Evolutionary conservation across 1,140 invertebrate species (phyloP).

Genomic region (Thaumetopoea pityocampa): DNA sequence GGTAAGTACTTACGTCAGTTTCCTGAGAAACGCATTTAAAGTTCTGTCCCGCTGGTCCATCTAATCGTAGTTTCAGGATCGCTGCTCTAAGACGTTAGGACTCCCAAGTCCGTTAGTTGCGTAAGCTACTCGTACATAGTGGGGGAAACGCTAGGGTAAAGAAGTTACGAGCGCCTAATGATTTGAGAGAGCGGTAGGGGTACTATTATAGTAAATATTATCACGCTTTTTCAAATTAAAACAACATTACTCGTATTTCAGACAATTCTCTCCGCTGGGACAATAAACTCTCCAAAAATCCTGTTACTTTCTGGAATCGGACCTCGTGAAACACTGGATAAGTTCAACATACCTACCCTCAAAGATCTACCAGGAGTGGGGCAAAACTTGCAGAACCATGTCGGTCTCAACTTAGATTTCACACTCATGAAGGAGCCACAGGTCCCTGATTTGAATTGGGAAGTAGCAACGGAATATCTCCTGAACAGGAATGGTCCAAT

Average conservation of each 20-base stretch:
- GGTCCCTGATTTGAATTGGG: conserved; percentile 79
- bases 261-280: conserved; percentile 83
- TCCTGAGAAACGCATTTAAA: too few species aligned
- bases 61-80: too few species aligned
- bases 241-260: conserved; percentile 25
- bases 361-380: conserved; percentile 86
- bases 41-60: too few species aligned
- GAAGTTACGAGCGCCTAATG: too few species aligned
- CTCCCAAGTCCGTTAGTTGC: too few species aligned
- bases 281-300: conserved; percentile 81
- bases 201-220: too few species aligned
- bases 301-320: conserved; percentile 84
- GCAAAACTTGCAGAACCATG: conserved; percentile 85
- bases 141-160: too few species aligned
- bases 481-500: conserved; percentile 77
- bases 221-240: too few species aligned
- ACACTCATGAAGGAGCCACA: conserved; percentile 74
- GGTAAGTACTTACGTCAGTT: too few species aligned
- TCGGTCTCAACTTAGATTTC: conserved; percentile 77
- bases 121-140: too few species aligned
- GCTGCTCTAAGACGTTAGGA: too few species aligned
- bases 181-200: too few species aligned
- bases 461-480: conserved; percentile 78
- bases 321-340: conserved; percentile 77
- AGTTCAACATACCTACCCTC: conserved; percentile 80